Percentiles rank a stretch among this genome's conserved stretches.
Evolutionary conservation across 2,113 vertebrate species (phyloP).

Genomic region (Lontra canadensis): DNA sequence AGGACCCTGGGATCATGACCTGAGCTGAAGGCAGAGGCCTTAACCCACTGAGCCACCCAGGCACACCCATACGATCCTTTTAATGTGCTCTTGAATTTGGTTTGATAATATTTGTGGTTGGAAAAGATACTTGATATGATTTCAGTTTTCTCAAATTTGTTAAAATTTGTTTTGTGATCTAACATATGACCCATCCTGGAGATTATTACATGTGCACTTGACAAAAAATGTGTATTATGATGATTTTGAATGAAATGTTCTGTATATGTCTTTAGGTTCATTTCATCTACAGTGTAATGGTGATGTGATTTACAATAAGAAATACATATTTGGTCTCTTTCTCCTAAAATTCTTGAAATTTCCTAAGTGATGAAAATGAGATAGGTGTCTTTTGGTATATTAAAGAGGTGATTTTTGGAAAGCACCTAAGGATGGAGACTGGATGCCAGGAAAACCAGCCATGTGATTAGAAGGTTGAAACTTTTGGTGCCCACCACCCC

Average conservation of each 20-base stretch:
- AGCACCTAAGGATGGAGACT: not conserved
- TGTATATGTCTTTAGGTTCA: not conserved
- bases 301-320: not conserved
- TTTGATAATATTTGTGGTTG: no score
- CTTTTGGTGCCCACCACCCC: not conserved
- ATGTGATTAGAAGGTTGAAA: not conserved
- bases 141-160: not conserved
- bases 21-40: no score
- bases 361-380: not conserved
- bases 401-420: not conserved
- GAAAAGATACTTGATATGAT: not conserved
- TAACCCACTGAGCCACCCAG: no score
- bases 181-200: not conserved
- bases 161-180: not conserved
- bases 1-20: no score
- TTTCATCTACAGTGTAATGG: not conserved
- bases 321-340: not conserved
- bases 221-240: not conserved
- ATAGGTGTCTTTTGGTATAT: not conserved
- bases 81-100: no score
- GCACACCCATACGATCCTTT: no score
- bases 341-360: not conserved
- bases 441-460: not conserved
- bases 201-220: not conserved
- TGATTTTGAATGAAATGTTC: not conserved